These are phyloP conservation scores for Babyrousa celebensis DNA, from an alignment of 2,797 vertebrate genomes.

Conservation along the genomic window DNA sequence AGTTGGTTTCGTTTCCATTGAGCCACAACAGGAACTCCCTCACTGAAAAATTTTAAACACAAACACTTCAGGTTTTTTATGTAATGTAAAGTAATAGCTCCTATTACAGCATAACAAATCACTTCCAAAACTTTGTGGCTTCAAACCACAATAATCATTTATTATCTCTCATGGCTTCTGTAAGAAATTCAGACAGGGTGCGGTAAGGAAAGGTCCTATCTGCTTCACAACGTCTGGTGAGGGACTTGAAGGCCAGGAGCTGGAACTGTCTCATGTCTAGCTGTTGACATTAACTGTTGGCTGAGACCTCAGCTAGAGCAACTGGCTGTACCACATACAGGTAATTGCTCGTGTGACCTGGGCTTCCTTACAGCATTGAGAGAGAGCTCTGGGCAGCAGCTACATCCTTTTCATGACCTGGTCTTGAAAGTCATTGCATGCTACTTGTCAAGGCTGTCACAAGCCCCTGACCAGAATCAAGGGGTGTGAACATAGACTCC, in stretches of 20 bases:
- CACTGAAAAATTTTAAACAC: slow-evolving; percentile 10
- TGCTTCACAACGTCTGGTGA: background rate
- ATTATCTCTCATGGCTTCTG: background rate
- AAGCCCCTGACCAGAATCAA: background rate
- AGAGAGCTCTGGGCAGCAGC: background rate
- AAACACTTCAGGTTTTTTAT: slow-evolving; percentile 23
- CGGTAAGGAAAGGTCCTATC: slow-evolving; percentile 7
- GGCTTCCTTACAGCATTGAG: background rate
- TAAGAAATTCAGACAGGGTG: background rate
- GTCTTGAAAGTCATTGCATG: background rate
- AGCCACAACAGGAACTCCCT: background rate
- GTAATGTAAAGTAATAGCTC: background rate
- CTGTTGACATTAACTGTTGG: background rate
- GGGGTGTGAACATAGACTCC: background rate
- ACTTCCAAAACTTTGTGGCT: slow-evolving; percentile 19
- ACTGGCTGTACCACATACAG: background rate
- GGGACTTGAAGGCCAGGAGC: background rate
- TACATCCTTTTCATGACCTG: background rate
- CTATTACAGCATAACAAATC: background rate
- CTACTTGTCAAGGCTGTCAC: background rate
- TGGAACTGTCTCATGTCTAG: background rate
- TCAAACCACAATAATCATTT: background rate
- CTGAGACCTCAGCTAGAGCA: background rate
- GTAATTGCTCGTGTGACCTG: background rate
- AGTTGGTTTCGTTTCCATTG: too few species aligned